phyloP scores from a whole-genome alignment of 2,888 invertebrate species.

The Bellardia bayeri region DNA sequence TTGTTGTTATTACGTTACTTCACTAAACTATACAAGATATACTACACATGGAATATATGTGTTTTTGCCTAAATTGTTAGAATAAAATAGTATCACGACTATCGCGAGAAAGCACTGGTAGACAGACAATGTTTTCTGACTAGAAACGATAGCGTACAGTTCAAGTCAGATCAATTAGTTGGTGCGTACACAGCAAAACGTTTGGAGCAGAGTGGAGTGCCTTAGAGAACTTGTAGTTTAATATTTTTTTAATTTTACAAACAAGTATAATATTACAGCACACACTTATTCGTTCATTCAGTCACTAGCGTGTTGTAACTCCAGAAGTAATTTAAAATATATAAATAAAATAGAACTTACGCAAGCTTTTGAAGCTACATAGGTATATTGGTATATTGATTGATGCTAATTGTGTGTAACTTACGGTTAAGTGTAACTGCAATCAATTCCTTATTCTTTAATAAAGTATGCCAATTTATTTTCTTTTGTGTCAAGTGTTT shows the following conservation, averaged over 20 bases:
- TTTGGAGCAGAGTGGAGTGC: conserved; percentile 17
- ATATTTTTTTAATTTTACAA: neutral
- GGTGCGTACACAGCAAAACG: conserved; percentile 28
- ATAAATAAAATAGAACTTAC: conserved; percentile 26
- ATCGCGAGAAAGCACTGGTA: no score
- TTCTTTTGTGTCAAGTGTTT: neutral
- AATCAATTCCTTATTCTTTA: conserved; percentile 12
- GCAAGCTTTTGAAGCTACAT: conserved; percentile 14
- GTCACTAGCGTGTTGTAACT: neutral
- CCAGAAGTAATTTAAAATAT: neutral
- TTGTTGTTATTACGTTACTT: conserved; percentile 1
- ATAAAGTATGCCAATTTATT: conserved; percentile 12
- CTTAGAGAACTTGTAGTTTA: neutral
- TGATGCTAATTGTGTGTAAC: neutral
- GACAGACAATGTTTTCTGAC: neutral
- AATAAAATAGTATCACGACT: conserved; percentile 16
- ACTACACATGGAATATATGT: neutral
- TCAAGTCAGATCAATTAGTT: conserved; percentile 57
- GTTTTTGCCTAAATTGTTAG: conserved; percentile 20
- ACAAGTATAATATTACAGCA: neutral
- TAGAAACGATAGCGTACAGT: conserved; percentile 16
- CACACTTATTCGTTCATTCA: neutral
- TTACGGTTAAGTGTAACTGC: conserved; percentile 27
- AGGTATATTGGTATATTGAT: no score
- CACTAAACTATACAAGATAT: neutral